These are phyloP conservation scores for Solenopsis fugax DNA, from an alignment of 1,140 invertebrate genomes.

Conservation along the genomic window DNA sequence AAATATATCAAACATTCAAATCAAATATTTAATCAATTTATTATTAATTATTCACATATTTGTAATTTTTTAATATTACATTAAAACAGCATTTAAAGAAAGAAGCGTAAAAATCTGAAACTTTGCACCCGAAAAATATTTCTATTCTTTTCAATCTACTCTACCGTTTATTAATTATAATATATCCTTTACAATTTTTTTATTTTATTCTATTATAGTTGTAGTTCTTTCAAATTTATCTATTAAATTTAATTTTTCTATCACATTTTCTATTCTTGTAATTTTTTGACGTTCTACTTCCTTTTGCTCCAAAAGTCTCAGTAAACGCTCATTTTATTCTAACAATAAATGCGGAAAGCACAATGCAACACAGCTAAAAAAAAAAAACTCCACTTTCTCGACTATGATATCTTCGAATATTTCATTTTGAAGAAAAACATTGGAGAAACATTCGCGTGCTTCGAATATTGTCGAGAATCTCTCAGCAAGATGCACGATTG, in stretches of 20 bases:
- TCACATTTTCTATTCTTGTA: not conserved
- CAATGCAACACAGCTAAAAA: not conserved
- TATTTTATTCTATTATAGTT: not conserved
- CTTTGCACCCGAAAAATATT: not conserved
- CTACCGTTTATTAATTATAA: not conserved
- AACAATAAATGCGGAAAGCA: not conserved
- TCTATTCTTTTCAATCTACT: not conserved
- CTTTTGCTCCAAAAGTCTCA: conserved; percentile 4
- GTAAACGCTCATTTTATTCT: not conserved
- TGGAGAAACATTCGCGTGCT: not conserved
- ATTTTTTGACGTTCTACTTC: not conserved
- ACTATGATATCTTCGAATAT: not conserved
- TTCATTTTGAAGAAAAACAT: conserved; percentile 12
- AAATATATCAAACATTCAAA: not conserved
- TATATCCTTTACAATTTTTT: not conserved
- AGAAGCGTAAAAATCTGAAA: not conserved
- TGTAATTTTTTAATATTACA: not conserved
- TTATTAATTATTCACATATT: not conserved
- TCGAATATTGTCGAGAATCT: not conserved
- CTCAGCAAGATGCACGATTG: not conserved
- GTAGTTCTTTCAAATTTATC: not conserved
- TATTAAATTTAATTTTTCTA: conserved; percentile 10
- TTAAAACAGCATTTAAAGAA: not conserved
- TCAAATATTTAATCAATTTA: not conserved
- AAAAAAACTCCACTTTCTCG: not conserved